Evolutionary conservation across 2,113 vertebrate species (phyloP).

Genomic region (Himantopus leucocephalus): DNA sequence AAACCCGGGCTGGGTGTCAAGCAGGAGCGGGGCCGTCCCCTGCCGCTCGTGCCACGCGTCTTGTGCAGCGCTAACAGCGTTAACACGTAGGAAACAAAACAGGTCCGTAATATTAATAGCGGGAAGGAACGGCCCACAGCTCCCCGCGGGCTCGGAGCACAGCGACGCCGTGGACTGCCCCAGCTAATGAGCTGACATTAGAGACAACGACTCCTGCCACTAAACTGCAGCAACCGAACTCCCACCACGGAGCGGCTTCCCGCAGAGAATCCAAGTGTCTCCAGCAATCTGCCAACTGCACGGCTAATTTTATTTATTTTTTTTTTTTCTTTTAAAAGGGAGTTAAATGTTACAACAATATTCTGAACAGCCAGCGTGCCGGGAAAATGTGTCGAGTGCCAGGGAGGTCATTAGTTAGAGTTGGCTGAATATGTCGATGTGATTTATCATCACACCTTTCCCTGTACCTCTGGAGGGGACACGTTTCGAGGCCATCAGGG

Average conservation of each 20-base stretch:
- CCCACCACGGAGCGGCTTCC: background rate
- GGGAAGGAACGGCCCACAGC: background rate
- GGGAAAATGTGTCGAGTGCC: background rate
- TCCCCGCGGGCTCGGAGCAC: background rate
- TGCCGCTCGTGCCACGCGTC: background rate
- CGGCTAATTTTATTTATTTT: background rate
- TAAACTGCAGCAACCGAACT: background rate
- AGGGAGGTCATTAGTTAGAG: background rate
- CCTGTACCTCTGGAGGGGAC: background rate
- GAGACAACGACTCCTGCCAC: background rate
- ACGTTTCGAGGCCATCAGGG: background rate
- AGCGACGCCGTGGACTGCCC: background rate
- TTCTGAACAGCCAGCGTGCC: background rate
- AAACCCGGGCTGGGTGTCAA: background rate
- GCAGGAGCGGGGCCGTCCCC: background rate
- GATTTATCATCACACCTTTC: constrained; percentile 12
- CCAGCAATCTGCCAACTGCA: constrained; percentile 9
- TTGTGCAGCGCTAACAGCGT: background rate
- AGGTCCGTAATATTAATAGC: background rate
- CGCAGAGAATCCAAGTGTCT: background rate
- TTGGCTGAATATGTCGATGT: background rate
- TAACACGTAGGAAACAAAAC: background rate
- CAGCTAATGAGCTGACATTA: constrained; percentile 3
- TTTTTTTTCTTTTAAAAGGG: background rate
- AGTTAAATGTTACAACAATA: background rate